Percentiles rank a stretch among this genome's conserved stretches.
Conservation (phyloP, 2,113 vertebrate genomes). For the Alethe castanea region DNA sequence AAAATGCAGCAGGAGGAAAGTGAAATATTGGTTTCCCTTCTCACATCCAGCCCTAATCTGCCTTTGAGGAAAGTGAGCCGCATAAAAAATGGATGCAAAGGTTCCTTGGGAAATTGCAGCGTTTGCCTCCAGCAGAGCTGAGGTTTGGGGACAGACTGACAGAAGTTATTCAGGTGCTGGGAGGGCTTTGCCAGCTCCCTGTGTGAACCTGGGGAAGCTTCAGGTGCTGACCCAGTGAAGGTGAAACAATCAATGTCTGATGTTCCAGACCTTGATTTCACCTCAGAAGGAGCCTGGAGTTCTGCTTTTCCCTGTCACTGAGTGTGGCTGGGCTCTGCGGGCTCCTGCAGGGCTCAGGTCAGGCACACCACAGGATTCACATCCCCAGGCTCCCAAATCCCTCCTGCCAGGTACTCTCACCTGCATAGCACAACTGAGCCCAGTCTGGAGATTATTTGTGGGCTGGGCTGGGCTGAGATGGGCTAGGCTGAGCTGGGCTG, state of each 20-base stretch:
- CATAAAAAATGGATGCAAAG: constrained; percentile 49
- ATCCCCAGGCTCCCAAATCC: neutral
- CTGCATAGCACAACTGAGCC: neutral
- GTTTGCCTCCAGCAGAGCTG: neutral
- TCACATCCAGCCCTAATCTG: neutral
- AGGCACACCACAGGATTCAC: neutral
- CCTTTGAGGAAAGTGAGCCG: constrained; percentile 15
- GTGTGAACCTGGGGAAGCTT: neutral
- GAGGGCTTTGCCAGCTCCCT: neutral
- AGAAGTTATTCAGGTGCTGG: neutral
- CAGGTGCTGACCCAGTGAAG: neutral
- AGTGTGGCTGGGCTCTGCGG: too few species aligned
- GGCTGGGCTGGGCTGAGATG: too few species aligned
- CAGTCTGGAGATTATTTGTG: neutral
- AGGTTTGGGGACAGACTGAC: neutral
- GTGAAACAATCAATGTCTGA: neutral
- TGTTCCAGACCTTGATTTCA: neutral
- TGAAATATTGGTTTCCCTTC: constrained; percentile 30
- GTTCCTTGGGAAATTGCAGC: constrained; percentile 1
- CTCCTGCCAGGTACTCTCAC: neutral
- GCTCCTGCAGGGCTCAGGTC: neutral
- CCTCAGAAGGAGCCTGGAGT: neutral
- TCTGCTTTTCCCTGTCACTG: rapidly evolving
- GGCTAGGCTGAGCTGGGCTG: neutral
- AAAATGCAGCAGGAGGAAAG: neutral